Base-by-base conservation (phyloP, 2,888 invertebrate species). In the Thymelicus sylvestris region DNA sequence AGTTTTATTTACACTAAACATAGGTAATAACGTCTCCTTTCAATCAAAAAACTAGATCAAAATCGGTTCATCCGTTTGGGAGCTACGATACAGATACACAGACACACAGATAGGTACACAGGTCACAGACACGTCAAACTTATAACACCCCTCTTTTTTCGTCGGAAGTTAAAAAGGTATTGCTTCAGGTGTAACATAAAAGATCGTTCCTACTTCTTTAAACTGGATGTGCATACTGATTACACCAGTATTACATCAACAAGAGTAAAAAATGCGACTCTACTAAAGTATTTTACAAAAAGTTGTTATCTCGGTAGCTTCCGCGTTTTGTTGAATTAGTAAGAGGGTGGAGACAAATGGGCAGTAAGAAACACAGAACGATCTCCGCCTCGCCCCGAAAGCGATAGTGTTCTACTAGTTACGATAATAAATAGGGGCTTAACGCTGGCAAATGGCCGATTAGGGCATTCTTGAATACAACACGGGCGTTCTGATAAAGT, bases 351-450 rank as follows among this genome's bases (percentile, higher is more conserved):
- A 86, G 83, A 89, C 67, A 74, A 75, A 76, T 74, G 64, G 74
- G 61, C 60, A 72, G 76, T 76, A 75, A 77, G 78, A 73, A 78
- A 74, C 72, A 72, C 72, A 72, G 80, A 88, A 88, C 87, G 84
- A 83, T 86, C 86, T 83, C 84, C 77, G 79, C 82, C 83, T 85
- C 81, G 80, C 80, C 78, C 83, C 80, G 85, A 88, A 90, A 88
- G 83, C 89, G 88, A 90, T 91, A 91, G 90, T 89, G 86, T 83
- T 83, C 82, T 83, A 84, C 90, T 90, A 91, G 89, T 89, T 90
- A 87, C 88, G 83, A 91, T 79, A 77, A 78, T 77, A 78, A 77
- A 78, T 79, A 77, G 76, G 71, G 73, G 77, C 74, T 77, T 78
- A 78, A 76, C 77, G 76, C 75, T 75, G 68, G 73, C 75, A 73